phyloP scores from a whole-genome alignment of 2,797 vertebrate species.

The Alectoris magna region DNA sequence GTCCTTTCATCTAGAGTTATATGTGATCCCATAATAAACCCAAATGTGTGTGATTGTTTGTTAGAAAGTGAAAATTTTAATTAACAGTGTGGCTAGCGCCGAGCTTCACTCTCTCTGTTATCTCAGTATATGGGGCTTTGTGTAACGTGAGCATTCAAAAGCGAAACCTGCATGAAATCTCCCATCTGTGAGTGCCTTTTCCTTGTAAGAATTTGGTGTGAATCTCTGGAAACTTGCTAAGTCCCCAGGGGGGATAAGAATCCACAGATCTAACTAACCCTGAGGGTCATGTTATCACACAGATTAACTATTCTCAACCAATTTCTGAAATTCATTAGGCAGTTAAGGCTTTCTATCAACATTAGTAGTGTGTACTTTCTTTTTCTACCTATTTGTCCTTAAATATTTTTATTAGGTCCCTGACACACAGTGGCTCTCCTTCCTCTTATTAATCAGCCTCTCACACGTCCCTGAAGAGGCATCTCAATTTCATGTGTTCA shows the following conservation, averaged over 20 bases:
- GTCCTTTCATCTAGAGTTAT: constrained; percentile 33
- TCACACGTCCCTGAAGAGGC: constrained; percentile 12
- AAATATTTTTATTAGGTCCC: constrained; percentile 54
- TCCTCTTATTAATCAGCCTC: constrained; percentile 34
- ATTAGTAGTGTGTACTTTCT: constrained; percentile 62
- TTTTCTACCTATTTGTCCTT: constrained; percentile 63
- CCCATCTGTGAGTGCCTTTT: constrained; percentile 16
- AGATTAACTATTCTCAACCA: constrained; percentile 67
- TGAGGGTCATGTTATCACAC: constrained; percentile 62
- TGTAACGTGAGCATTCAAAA: constrained; percentile 25
- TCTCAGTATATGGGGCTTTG: neutral
- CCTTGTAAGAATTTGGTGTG: constrained; percentile 14
- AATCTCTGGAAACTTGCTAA: constrained; percentile 57
- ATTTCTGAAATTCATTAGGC: constrained; percentile 73
- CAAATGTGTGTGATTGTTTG: neutral
- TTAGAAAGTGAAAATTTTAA: constrained; percentile 46
- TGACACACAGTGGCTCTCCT: constrained; percentile 6
- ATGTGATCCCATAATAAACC: constrained; percentile 24
- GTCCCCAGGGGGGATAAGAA: constrained; percentile 36
- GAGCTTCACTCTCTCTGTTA: neutral
- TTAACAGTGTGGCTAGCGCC: neutral
- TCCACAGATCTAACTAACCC: constrained; percentile 73
- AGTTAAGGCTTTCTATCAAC: constrained; percentile 71
- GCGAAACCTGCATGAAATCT: constrained; percentile 39
- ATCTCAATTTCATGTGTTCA: constrained; percentile 39